Conservation (phyloP, 2,113 vertebrate genomes). For the Scartelaos histophorus region DNA sequence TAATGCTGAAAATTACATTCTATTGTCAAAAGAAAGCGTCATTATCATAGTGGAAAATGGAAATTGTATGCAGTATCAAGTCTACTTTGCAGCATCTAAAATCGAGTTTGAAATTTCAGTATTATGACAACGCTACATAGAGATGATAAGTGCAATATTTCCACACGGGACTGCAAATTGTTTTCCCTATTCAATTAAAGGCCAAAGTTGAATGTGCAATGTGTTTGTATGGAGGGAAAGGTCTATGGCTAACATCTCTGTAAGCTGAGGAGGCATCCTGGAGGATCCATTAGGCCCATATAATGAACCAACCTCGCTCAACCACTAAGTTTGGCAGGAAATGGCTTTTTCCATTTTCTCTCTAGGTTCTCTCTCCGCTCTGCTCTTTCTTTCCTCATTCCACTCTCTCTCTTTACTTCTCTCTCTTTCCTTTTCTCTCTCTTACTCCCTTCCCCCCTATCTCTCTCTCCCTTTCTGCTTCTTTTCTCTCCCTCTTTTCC, state of each 20-base stretch:
- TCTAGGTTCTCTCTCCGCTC: slow-evolving; percentile 49
- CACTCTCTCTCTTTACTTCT: slow-evolving; percentile 33
- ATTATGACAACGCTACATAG: no score
- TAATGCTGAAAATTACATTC: no score
- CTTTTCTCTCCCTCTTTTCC: slow-evolving; percentile 29
- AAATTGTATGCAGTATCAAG: no score
- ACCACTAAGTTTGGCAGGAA: slow-evolving; percentile 77
- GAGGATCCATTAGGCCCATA: slow-evolving; percentile 76
- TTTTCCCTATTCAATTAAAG: slow-evolving; percentile 38
- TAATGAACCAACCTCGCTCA: slow-evolving; percentile 73
- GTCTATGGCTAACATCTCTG: slow-evolving; percentile 58
- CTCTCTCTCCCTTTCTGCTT: no score
- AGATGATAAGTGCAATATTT: slow-evolving; percentile 28
- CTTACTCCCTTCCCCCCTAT: neutral
- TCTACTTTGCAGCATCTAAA: no score
- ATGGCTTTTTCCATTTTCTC: slow-evolving; percentile 76
- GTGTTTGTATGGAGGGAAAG: slow-evolving; percentile 37
- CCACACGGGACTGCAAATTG: slow-evolving; percentile 33
- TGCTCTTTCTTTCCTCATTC: slow-evolving; percentile 29
- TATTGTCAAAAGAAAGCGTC: no score
- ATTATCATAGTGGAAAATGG: no score
- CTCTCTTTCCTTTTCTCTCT: slow-evolving; percentile 50
- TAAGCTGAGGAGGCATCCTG: slow-evolving; percentile 74
- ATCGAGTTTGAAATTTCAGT: no score
- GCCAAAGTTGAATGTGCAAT: slow-evolving; percentile 26